Base-by-base conservation (phyloP, 2,888 invertebrate species). In the Tanaodytes sp. region DNA sequence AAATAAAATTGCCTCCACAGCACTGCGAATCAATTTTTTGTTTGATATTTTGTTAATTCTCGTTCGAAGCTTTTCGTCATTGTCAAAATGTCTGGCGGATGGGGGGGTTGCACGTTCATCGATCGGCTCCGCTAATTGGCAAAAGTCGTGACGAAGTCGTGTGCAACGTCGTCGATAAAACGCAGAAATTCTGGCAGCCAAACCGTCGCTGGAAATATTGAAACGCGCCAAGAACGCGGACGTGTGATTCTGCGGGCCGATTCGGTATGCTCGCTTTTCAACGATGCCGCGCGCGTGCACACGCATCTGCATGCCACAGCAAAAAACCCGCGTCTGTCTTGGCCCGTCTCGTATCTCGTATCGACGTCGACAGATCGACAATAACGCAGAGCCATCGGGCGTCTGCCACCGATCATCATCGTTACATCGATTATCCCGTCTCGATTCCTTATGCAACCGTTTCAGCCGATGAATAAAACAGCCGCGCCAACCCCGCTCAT, bases 71-170 rank as follows among this genome's bases (percentile, higher is more conserved):
- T n/a, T 58, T 40, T 58, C 61, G 49, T 67, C 67, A 61, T 49
- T 67, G 61, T 61, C 67, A 46, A 59, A 55, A 43, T 40, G 58
- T 51, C 58, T 18, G 23, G 11, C 11, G 31, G 8, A 37, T 27
- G 43, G 27, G n/a, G n/a, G 42, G 43, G 36, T 64, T 20, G 49
- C 39, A 36, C 48, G n/a, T 33, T 23, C 33, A 66, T 66, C 49
- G 62, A 68, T 58, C 63, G 63, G 33, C 63, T 69, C 58, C 59
- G n/a, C 58, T 69, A 69, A 69, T 69, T 52, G 68, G 68, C 51
- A 46, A 52, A 55, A 52, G 54, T 58, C 40, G n/a, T n/a, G n/a
- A n/a, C n/a, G n/a, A 66, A 66, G 48, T 52, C 55, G 51, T 30
- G 55, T 27, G 27, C 27, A 27, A 27, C 27, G 48, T 37, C 55